Base-by-base conservation (phyloP, 1,140 invertebrate species). In the Ceratosolen fusciceps region DNA sequence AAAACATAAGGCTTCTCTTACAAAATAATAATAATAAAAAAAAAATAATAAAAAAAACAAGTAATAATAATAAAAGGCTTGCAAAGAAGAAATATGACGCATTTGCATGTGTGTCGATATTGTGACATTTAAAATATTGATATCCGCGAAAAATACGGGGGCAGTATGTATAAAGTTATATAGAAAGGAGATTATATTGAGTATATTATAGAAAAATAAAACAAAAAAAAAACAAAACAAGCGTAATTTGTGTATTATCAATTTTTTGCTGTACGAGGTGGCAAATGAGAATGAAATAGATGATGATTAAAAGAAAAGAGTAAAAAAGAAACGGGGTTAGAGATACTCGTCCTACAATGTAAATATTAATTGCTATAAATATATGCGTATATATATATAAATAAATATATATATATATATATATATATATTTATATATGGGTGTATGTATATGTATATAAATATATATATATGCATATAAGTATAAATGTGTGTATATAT, bases 231-330 rank as follows among this genome's bases (percentile, higher is more conserved):
- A 19, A 52, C 2, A 52, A 19, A 82, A 39, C 79, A 80, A 77
- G 83, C 83, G 82, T 85, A 85, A 81, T 87, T 84, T 85, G 87
- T 88, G 87, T 89, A 89, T 87, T 88, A 88, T 85, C 83, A 84
- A 80, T 80, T 83, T 83, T 74, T 75, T 80, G 73, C 73, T 80
- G 62, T 70, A 31, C 73, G 73, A 75, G n/a, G 74, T 34, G 26
- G 37, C 24, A 70, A 74, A 49, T 56, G 62, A 74, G 24, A 73
- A 39, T 16, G 54, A 77, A 62, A 71, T 54, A 58, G 19, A 71
- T 62, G 54, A 60, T 74, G 16, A 39, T 72, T n/a, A 65, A 77
- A 79, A 71, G 52, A 26, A 67, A 62, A 37, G 26, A 68, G 68
- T 9, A 26, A 49, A 19, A 56, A 24, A 21, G 39, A 56, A 5